A percentile compares a stretch with the other conserved stretches of the same genome.
These are phyloP conservation scores for Sclerurus mexicanus DNA, from an alignment of 2,113 vertebrate genomes.

Conservation along the genomic window DNA sequence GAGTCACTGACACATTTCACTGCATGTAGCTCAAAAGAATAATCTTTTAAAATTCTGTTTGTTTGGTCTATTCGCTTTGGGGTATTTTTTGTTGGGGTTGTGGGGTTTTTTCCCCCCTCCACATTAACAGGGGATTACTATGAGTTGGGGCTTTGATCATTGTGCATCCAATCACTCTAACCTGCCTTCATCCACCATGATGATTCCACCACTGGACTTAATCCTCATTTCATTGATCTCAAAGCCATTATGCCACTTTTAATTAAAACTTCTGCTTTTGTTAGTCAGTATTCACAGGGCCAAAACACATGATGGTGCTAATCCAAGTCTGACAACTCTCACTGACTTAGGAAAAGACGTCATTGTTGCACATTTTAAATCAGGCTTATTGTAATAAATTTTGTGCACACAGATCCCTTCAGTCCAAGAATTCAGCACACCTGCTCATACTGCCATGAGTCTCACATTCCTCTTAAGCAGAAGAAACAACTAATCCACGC, in stretches of 20 bases:
- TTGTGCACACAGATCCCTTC: not conserved
- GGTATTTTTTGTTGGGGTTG: rapidly evolving
- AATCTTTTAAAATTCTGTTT: not conserved
- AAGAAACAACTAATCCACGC: not conserved
- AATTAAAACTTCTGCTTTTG: not conserved
- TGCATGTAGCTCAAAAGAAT: not conserved
- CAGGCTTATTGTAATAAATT: not conserved
- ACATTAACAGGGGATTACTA: not conserved
- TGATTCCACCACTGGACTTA: not conserved
- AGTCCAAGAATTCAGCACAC: not conserved
- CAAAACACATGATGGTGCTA: not conserved
- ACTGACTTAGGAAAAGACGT: not conserved
- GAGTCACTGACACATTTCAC: not conserved
- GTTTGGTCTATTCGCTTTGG: not conserved
- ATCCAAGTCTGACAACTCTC: not conserved
- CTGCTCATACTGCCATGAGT: not conserved
- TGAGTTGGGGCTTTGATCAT: not conserved
- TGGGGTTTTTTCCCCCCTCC: rapidly evolving
- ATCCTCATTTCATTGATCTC: not conserved
- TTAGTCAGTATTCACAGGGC: not conserved
- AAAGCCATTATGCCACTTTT: not conserved
- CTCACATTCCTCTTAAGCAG: not conserved
- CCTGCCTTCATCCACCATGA: not conserved
- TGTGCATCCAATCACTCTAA: not conserved
- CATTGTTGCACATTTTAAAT: not conserved